phyloP scores from a whole-genome alignment of 2,797 vertebrate species.

The Picus viridis region DNA sequence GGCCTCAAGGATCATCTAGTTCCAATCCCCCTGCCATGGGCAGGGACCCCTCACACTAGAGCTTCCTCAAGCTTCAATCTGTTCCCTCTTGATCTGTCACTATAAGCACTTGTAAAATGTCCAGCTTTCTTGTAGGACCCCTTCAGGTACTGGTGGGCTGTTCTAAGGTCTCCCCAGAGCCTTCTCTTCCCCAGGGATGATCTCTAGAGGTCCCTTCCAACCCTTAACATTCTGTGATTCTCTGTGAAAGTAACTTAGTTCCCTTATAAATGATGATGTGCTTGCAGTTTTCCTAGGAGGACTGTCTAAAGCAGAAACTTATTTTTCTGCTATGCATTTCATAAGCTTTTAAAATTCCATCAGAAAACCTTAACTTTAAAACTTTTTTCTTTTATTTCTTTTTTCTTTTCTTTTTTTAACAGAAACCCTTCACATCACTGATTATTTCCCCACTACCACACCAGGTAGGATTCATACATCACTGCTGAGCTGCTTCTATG shows the following conservation, averaged over 20 bases:
- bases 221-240: too few species aligned
- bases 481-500: not conserved
- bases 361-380: not conserved
- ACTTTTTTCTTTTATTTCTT: not conserved
- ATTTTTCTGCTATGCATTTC: not conserved
- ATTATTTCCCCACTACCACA: not conserved
- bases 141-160: too few species aligned
- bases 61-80: too few species aligned
- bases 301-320: not conserved
- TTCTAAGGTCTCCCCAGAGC: too few species aligned
- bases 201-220: too few species aligned
- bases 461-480: slow-evolving; percentile 35
- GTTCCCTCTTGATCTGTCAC: too few species aligned
- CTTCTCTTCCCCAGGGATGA: too few species aligned
- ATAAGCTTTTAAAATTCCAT: not conserved
- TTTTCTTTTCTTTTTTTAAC: not conserved
- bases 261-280: not conserved
- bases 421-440: not conserved
- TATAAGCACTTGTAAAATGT: too few species aligned
- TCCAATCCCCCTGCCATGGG: too few species aligned
- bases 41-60: too few species aligned
- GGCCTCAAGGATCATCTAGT: too few species aligned
- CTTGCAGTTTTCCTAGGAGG: not conserved
- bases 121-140: too few species aligned
- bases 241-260: not conserved